Base-by-base conservation (phyloP, 2,797 vertebrate genomes). In the Cossypha caffra region DNA sequence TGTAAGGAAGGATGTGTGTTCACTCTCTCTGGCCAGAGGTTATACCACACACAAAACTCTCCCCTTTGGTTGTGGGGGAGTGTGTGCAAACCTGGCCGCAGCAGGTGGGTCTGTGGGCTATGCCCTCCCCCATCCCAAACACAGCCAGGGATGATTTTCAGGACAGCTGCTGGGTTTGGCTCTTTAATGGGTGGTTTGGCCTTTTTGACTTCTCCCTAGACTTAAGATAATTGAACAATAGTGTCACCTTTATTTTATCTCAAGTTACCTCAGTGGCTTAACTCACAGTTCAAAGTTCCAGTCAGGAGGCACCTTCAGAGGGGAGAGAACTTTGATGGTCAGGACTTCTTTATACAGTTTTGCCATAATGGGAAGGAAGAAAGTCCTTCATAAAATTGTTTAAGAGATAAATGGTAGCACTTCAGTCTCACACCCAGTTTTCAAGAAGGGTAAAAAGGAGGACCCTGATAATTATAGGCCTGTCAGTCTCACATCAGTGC, bases 121-220 rank as follows among this genome's bases (percentile, higher is more conserved):
- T 13, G 50, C 7, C 24, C 8, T 62, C 8, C 8, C 9, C 3
- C 3, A 12, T 5, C 10, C 58, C 5, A 1, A 47, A 55, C 13
- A 4, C 7, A 40, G 16, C 31, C 28, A 73, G 16, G 5, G 9
- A 29, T 29, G 16, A 48, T 33, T 55, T 63, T 48, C 50, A 48
- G 20, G 10, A 8, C 16, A 35, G 13, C 20, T 40, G 11, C 11
- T 42, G 16, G 7, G 4, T 20, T 64, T 72, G 15, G 7, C 33
- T 72, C 72, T 63, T 42, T 48, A 29, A 28, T 83, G 24, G 5
- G 17, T 63, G 20, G 9, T 24, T 73, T 40, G 19, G 19, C 25
- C 18, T 40, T 48, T 10, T 48, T 64, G 55, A 16, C 2, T 40
- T 48, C 31, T 64, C 20, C 7, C 42, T 48, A 35, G 29, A 63